Evolutionary conservation across 1,140 invertebrate genomes (phyloP), one percentile per base, ranked within the genome.

Genomic region (Penaeus vannamei): DNA sequence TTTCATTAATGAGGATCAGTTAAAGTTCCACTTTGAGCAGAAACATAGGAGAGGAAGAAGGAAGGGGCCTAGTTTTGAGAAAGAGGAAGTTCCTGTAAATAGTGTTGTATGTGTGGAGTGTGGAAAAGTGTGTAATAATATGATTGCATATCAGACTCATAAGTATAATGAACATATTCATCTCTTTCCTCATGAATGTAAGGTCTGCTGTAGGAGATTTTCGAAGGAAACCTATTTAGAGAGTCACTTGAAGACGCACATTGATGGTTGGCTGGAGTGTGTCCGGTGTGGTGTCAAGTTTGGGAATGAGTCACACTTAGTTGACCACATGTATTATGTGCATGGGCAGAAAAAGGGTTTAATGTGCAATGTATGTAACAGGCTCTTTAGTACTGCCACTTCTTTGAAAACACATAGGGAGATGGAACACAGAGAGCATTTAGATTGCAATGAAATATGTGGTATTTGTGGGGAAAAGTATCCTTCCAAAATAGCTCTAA

Each of bases 261-360:
- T 86, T 29, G 79, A 90, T 82, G 88, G 88, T 7, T 82, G 53
- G 17, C 64, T 82, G 42, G 84, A 90, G 36, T 90, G 88, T 76
- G 60, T 72, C 36, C 81, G 69, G 60, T 90, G 88, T 72, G 53
- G 61, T 76, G 88, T 90, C 3, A 90, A 90, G 64, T 90, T 90
- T 90, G 88, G 76, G 69, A 90, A 84, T 53, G 88, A 86, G 46
- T 85, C 82, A 19, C 84, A 90, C 53, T 76, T 90, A 26, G 79
- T 86, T 66, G 88, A 85, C 62, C 88, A 90, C 46, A 85, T 90
- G 88, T 90, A 90, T 62, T 90, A 85, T 90, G 88, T 90, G 59
- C 88, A 90, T 61, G 88, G 88, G 0, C 88, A 90, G 29, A 90
- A 90, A 32, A 90, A 90, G 46, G 88, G 81, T 12, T 61, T 90